Conservation (phyloP, 2,113 vertebrate species). For the Neomonachus schauinslandi region DNA sequence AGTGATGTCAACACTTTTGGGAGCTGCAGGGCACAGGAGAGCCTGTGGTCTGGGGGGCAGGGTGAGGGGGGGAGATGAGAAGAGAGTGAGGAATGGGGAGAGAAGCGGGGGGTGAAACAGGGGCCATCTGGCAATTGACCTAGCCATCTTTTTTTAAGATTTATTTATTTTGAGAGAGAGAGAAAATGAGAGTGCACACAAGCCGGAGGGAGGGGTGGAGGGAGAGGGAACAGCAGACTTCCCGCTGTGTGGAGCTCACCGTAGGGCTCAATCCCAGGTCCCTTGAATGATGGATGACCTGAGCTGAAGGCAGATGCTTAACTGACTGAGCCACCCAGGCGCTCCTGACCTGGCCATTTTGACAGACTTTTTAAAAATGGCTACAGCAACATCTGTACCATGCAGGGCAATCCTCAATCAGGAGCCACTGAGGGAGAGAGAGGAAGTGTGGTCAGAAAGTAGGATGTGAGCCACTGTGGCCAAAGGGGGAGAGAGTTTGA, state of each 20-base stretch:
- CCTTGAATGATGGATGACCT: background rate
- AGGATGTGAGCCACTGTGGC: background rate
- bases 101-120: background rate
- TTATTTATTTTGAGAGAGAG: background rate
- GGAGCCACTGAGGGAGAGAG: background rate
- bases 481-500: background rate
- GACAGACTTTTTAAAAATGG: background rate
- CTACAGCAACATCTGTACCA: background rate
- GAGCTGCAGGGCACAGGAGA: background rate
- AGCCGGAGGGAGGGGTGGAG: background rate
- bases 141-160: background rate
- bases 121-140: background rate
- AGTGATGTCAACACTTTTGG: background rate
- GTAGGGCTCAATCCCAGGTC: background rate
- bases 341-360: background rate
- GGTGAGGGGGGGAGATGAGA: background rate
- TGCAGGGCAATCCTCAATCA: background rate
- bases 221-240: background rate
- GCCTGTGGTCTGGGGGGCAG: background rate
- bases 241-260: background rate
- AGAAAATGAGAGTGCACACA: background rate
- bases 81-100: background rate
- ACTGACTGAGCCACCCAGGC: background rate
- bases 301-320: background rate
- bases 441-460: background rate